Evolutionary conservation across 2,113 vertebrate species (phyloP).

Genomic region (Ctenomys sociabilis): DNA sequence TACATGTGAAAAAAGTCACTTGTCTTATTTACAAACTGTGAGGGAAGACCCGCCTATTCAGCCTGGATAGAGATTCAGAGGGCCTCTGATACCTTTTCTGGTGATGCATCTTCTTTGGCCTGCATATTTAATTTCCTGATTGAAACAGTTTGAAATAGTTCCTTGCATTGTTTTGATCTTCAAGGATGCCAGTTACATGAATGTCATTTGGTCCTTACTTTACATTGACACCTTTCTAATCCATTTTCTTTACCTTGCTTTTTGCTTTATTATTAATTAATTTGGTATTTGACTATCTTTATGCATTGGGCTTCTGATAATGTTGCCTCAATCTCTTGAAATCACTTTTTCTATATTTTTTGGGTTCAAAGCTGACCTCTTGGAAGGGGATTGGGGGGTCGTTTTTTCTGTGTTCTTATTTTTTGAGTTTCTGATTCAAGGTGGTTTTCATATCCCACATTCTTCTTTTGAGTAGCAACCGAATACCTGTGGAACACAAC

Average conservation of each 20-base stretch:
- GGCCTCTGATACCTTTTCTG: background rate
- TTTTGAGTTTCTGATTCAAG: constrained; percentile 41
- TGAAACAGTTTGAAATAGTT: background rate
- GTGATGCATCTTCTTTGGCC: background rate
- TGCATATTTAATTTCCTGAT: background rate
- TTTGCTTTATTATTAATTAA: background rate
- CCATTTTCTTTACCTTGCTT: background rate
- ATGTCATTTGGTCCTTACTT: background rate
- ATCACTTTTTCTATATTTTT: background rate
- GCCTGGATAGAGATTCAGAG: background rate
- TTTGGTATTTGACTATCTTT: background rate
- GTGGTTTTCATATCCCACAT: background rate
- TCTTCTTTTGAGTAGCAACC: background rate
- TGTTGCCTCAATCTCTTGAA: constrained; percentile 4
- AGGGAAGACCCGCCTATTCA: background rate
- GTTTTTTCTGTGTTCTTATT: background rate
- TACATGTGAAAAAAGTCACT: background rate
- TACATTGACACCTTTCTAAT: background rate
- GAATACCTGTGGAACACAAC: background rate
- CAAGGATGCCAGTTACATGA: background rate
- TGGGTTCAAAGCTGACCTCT: background rate
- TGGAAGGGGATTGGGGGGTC: background rate
- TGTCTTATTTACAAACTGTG: background rate
- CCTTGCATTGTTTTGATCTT: background rate
- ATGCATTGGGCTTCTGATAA: background rate